Conservation (phyloP, 1,140 invertebrate species). For the Centruroides vittatus region DNA sequence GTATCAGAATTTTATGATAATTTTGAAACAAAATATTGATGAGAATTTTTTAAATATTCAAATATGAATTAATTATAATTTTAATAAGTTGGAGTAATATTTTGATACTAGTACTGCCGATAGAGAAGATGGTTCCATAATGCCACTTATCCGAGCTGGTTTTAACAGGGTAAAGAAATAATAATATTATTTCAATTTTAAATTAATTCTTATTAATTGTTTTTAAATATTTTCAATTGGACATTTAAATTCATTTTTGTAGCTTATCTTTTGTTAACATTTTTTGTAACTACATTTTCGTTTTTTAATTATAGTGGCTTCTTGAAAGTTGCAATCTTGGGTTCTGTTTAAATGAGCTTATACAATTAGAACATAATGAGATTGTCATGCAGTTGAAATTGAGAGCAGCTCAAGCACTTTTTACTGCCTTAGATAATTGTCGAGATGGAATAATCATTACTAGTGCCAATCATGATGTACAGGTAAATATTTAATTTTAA, state of each 20-base stretch:
- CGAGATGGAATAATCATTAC: conserved; percentile 75
- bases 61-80: neutral
- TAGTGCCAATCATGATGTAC: conserved; percentile 62
- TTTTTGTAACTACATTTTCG: no score
- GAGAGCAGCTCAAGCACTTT: conserved; percentile 51
- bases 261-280: neutral
- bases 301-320: conserved; percentile 41
- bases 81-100: conserved; percentile 2
- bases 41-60: neutral
- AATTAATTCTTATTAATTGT: no score
- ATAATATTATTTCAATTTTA: neutral
- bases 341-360: conserved; percentile 54
- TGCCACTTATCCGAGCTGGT: conserved; percentile 28
- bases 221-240: neutral
- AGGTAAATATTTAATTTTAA: conserved; percentile 38
- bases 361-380: conserved; percentile 51
- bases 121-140: conserved; percentile 28
- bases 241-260: neutral
- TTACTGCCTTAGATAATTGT: conserved; percentile 66
- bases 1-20: no score
- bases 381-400: conserved; percentile 41
- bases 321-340: conserved; percentile 49
- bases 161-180: conserved; percentile 30
- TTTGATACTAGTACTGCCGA: conserved; percentile 24
- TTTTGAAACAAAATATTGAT: no score